Evolutionary conservation across 64 coral and sea anemone genomes (phyloP), one percentile per base, ranked within the genome.

Genomic region (Platygyra sinensis): DNA sequence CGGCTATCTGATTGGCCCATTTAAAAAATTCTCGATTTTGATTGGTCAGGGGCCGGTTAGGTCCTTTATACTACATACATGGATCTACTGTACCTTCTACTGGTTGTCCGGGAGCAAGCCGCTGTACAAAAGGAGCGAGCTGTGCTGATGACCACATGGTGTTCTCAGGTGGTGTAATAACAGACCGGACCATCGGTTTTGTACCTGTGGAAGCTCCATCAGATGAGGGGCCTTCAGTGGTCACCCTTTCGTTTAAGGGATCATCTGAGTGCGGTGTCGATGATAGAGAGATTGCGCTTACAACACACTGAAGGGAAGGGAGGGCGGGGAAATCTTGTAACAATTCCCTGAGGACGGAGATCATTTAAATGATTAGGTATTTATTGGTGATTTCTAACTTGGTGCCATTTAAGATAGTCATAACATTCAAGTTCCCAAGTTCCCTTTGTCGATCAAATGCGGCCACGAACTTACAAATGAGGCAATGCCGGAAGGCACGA

Each of bases 61-160:
- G n/a, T n/a, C n/a, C 33, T 36, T 36, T 36, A 36, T 36, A 36
- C 33, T 36, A 36, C 33, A 46, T 46, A 29, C 42, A 9, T 25
- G 10, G 15, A 25, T 32, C 16, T 61, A 52, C 72, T 62, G 38
- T 78, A 95, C 96, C 94, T 54, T 90, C 60, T 19, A 93, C 62
- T 22, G 94, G 91, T 78, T 95, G 88, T 17, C 60, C 74, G 30
- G 94, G 78, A 25, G 90, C 87, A 77, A 99, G 88, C 86, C 87
- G 88, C 64, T 95, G 96, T 46, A 95, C 81, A 73, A 90, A 92
- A 33, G 94, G 96, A 31, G 94, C 96, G 32, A 99, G 90, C 29
- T 99, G 96, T 22, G 90, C 88, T 16, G 96, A 80, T 60, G 96
- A 91, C 96, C 96, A 99, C 22, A 55, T 46, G 72, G 78, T 61